These are phyloP conservation scores for Hylaeus volcanicus DNA, from an alignment of 1,140 invertebrate species.

Conservation along the genomic window DNA sequence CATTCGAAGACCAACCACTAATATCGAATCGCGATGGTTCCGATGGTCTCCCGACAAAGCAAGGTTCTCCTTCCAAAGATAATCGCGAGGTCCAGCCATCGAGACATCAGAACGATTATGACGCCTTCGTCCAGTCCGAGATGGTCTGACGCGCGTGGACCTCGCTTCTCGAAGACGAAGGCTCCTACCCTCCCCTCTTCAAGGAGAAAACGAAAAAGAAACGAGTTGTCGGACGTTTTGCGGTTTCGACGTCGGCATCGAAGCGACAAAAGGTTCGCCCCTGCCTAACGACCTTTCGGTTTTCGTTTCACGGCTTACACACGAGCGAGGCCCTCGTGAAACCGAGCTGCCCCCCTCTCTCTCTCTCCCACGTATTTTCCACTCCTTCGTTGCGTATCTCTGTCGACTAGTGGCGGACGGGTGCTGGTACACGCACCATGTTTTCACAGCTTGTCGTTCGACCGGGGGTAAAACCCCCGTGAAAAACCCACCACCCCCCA, in stretches of 20 bases:
- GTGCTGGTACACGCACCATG: conserved; percentile 60
- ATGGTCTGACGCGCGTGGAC: conserved; percentile 43
- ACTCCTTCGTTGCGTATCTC: background rate
- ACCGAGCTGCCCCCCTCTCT: conserved; percentile 63
- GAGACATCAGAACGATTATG: conserved; percentile 18
- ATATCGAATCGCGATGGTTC: no score
- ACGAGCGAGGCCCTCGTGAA: conserved; percentile 73
- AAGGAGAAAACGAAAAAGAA: conserved; percentile 48
- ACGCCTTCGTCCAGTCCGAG: background rate
- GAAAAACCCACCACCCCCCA: conserved; percentile 48
- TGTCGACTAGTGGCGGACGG: conserved; percentile 49
- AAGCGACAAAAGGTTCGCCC: conserved; percentile 77
- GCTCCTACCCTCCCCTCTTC: background rate
- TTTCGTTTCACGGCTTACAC: conserved; percentile 77
- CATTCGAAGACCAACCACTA: no score
- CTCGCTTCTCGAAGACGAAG: conserved; percentile 9
- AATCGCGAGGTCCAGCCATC: background rate
- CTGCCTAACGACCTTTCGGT: conserved; percentile 80
- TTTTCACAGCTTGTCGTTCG: conserved; percentile 78
- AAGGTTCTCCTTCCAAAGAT: no score
- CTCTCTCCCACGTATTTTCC: conserved; percentile 13
- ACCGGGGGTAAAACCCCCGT: conserved; percentile 49
- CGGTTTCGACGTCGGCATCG: conserved; percentile 77
- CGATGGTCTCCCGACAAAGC: no score
- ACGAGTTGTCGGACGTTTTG: conserved; percentile 68